phyloP scores from a whole-genome alignment of 1,140 invertebrate species.

The Lepidostoma basale region DNA sequence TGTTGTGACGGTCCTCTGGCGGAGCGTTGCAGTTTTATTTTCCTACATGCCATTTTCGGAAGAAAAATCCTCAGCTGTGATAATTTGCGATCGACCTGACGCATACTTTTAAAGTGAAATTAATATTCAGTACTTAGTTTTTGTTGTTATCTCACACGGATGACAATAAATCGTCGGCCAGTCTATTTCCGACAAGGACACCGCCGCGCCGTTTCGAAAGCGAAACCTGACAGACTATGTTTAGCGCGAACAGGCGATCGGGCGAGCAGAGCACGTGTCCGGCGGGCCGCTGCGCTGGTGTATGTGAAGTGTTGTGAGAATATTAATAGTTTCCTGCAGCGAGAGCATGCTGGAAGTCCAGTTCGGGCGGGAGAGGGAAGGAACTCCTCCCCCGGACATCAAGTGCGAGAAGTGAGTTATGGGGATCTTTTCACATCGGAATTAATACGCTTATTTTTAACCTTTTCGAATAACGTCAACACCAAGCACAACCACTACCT shows the following conservation, averaged over 20 bases:
- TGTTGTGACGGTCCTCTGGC: too few species aligned
- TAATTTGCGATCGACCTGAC: too few species aligned
- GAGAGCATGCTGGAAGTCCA: not conserved
- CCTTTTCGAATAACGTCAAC: not conserved
- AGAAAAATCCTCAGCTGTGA: too few species aligned
- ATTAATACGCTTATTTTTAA: constrained; percentile 5
- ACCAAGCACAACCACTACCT: not conserved
- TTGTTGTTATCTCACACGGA: too few species aligned
- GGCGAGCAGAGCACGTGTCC: not conserved
- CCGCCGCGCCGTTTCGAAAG: too few species aligned
- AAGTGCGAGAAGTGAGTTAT: constrained; percentile 22
- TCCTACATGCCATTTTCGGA: too few species aligned
- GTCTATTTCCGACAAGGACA: constrained; percentile 11
- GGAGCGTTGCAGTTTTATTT: too few species aligned
- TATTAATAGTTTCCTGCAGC: too few species aligned
- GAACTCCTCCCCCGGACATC: not conserved
- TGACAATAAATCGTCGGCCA: too few species aligned
- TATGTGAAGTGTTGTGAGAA: too few species aligned
- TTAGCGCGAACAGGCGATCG: not conserved
- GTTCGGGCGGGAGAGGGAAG: not conserved
- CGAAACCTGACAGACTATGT: constrained; percentile 7
- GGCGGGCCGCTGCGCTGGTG: not conserved
- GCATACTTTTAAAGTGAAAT: too few species aligned
- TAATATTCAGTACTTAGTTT: too few species aligned
- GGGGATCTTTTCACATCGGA: not conserved